A percentile compares a stretch with the other conserved stretches of the same genome.
phyloP scores from a whole-genome alignment of 2,797 vertebrate species.

The Periparus ater region DNA sequence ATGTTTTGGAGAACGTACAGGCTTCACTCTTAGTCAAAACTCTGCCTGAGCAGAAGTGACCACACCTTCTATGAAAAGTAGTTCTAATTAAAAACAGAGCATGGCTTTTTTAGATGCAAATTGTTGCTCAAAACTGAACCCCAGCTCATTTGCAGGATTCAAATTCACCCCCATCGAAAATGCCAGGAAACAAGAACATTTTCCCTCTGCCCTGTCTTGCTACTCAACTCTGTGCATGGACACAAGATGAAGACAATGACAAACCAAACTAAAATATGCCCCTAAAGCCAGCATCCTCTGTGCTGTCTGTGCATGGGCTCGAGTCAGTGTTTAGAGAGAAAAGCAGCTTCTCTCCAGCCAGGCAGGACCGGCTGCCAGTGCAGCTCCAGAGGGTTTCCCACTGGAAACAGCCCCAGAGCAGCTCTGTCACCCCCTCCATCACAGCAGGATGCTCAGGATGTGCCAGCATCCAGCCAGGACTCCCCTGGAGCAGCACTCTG shows the following conservation, averaged over 20 bases:
- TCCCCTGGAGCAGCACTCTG: background rate
- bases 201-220: background rate
- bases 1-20: background rate
- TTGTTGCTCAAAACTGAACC: background rate
- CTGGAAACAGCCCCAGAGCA: background rate
- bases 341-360: background rate
- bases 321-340: background rate
- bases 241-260: background rate
- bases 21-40: slow-evolving; percentile 10
- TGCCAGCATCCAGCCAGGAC: background rate
- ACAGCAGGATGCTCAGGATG: background rate
- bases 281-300: background rate
- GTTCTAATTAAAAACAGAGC: slow-evolving; percentile 55
- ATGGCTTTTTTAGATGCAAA: slow-evolving; percentile 7
- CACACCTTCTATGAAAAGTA: slow-evolving; percentile 50
- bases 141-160: background rate
- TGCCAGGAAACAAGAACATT: background rate
- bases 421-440: background rate
- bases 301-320: background rate
- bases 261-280: background rate
- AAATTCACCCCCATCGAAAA: slow-evolving; percentile 4
- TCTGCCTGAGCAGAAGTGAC: slow-evolving; percentile 33
- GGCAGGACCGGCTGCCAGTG: background rate
- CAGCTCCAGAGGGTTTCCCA: background rate
- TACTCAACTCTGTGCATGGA: background rate